A percentile compares a stretch with the other conserved stretches of the same genome.
These are phyloP conservation scores for Idaea biselata DNA, from an alignment of 2,888 invertebrate genomes.

Conservation along the genomic window DNA sequence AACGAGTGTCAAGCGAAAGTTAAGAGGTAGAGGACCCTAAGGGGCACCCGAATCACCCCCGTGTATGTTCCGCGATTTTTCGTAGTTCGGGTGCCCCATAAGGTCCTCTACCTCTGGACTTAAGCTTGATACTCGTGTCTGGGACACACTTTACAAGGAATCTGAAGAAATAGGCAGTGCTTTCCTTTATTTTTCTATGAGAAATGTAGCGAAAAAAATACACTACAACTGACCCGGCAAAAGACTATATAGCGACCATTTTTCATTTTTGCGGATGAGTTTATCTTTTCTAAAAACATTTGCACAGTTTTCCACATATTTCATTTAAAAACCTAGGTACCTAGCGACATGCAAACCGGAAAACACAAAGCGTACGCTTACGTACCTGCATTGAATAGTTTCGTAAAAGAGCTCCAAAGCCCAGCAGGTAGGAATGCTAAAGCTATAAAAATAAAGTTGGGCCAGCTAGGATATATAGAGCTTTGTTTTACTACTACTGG, in stretches of 20 bases:
- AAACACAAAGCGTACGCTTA: not conserved
- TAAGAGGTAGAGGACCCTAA: too few relatives aligned
- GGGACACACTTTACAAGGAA: too few relatives aligned
- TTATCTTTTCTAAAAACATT: not conserved
- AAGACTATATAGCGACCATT: not conserved
- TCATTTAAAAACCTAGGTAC: not conserved
- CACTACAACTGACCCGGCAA: not conserved
- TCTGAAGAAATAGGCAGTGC: too few relatives aligned
- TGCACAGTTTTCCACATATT: not conserved
- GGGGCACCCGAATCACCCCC: too few relatives aligned
- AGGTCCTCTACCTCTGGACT: too few relatives aligned
- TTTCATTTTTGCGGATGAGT: not conserved
- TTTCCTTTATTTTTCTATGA: not conserved
- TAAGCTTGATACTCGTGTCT: too few relatives aligned
- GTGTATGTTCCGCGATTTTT: too few relatives aligned
- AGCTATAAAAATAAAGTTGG: not conserved
- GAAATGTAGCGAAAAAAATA: not conserved
- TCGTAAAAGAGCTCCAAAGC: not conserved
- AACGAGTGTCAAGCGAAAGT: too few relatives aligned
- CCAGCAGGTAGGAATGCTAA: not conserved
- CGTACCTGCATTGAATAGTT: not conserved
- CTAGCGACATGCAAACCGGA: not conserved
- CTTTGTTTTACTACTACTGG: too few relatives aligned
- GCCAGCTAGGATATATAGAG: not conserved
- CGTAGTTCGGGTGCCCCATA: too few relatives aligned